Evolutionary conservation across 2,113 vertebrate genomes (phyloP), one percentile per base, ranked within the genome.

Genomic region (Charadrius vociferus): DNA sequence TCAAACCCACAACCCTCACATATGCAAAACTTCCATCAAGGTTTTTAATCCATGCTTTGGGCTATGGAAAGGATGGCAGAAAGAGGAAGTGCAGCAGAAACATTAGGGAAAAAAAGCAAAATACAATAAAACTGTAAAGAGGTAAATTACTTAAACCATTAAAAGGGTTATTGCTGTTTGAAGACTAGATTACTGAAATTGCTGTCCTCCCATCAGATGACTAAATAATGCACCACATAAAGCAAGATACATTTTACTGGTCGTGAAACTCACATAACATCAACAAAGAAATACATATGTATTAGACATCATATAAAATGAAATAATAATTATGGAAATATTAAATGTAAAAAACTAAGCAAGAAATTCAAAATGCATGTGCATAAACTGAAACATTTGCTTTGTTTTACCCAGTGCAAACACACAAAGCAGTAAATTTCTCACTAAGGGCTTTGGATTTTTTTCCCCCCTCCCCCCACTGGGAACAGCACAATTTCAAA

Each of bases 401-500:
- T 95, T 94, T 81, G 34, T 87, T 91, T 93, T 94, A 75, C 34
- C 56, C 56, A 86, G 50, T 45, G 47, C 47, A 53, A 53, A 82
- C 18, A 97, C 65, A 96, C 41, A 97, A 96, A 93, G 88, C 86
- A 86, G 63, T 92, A 94, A 62, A 95, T 95, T 95, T 95, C 68
- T 88, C 88, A 92, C 65, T 84, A 68, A 82, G 53, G 63, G 24
- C 81, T 89, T 93, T 8, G 41, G 26, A 11, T 2, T 7, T 43
- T 87, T 66, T 62, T 77, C 10, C 24, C 34, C 88, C 91, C 61
- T 62, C 56, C 81, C 82, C 78, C 96, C 78, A 97, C 73, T 96
- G 96, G 97, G 97, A 98, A 95, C 85, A 83, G 81, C 94, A 97
- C 88, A 97, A 97, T 98, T 98, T 97, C 97, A 97, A 98, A 94